Evolutionary conservation across 1,140 invertebrate genomes (phyloP).

Genomic region (Eueides isabella): DNA sequence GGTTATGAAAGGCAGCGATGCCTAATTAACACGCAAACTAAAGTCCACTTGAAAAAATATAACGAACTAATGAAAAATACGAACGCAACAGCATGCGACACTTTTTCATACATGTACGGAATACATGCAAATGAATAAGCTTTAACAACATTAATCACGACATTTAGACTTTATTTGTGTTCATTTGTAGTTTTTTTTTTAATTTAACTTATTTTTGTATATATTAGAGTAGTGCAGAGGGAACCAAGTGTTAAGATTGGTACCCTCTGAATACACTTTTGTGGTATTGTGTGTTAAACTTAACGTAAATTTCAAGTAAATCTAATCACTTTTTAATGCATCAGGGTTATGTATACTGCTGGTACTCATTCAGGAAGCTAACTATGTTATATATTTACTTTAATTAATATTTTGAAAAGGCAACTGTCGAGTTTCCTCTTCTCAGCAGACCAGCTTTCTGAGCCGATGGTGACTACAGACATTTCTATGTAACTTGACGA

Average conservation of each 20-base stretch:
- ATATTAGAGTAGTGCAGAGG: neutral
- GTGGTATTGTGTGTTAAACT: no score
- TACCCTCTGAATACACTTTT: no score
- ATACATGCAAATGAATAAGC: neutral
- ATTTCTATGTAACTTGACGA: no score
- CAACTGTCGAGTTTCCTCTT: no score
- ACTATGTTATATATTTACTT: no score
- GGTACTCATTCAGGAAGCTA: no score
- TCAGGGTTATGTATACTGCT: no score
- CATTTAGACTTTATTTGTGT: neutral
- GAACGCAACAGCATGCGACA: conserved; percentile 20
- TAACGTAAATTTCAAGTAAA: no score
- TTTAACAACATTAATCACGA: conserved; percentile 3
- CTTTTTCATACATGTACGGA: neutral
- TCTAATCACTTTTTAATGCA: no score
- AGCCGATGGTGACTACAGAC: no score
- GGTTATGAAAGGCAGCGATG: conserved; percentile 19
- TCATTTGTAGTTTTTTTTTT: neutral
- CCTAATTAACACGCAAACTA: conserved; percentile 31
- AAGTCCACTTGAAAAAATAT: conserved; percentile 22
- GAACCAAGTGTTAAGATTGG: neutral
- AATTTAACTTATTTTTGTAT: neutral
- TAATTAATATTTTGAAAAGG: no score
- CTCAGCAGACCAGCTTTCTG: no score
- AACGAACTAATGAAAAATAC: neutral